Percentiles rank a stretch among this genome's conserved stretches.
phyloP scores from a whole-genome alignment of 2,797 vertebrate species.

The Arremon aurantiirostris region DNA sequence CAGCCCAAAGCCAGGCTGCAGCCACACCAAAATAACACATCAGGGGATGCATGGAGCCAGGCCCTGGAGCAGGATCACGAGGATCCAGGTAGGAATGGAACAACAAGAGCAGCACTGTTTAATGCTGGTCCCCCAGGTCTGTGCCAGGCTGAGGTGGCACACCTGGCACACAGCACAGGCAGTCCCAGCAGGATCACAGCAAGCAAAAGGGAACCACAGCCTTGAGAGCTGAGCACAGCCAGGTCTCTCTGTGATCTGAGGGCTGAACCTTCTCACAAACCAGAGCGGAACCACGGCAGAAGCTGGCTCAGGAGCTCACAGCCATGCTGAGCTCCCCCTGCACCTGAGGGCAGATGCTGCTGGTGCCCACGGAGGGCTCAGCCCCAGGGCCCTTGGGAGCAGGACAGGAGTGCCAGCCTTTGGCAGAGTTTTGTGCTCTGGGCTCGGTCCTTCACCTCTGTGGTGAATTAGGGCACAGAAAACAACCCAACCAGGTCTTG shows the following conservation, averaged over 20 bases:
- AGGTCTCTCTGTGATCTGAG: neutral
- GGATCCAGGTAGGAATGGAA: neutral
- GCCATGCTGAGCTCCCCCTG: neutral
- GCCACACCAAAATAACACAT: neutral
- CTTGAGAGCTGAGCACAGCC: neutral
- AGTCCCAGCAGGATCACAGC: neutral
- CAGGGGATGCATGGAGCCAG: accelerated
- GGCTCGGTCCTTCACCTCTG: accelerated
- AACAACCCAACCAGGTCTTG: neutral
- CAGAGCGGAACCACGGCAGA: accelerated
- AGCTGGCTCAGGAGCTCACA: accelerated
- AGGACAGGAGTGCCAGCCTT: neutral
- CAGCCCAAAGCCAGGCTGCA: neutral
- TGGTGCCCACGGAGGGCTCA: accelerated
- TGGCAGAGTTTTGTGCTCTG: neutral
- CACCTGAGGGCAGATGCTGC: accelerated
- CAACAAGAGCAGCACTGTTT: accelerated
- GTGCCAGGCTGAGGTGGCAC: neutral
- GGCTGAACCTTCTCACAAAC: neutral
- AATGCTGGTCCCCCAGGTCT: neutral
- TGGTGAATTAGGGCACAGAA: neutral
- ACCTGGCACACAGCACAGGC: neutral
- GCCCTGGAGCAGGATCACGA: neutral
- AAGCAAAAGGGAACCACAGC: neutral
- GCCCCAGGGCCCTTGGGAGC: accelerated